A percentile compares a stretch with the other conserved stretches of the same genome.
These are phyloP conservation scores for Chamaetylas fuelleborni DNA, from an alignment of 2,113 vertebrate species.

Conservation along the genomic window DNA sequence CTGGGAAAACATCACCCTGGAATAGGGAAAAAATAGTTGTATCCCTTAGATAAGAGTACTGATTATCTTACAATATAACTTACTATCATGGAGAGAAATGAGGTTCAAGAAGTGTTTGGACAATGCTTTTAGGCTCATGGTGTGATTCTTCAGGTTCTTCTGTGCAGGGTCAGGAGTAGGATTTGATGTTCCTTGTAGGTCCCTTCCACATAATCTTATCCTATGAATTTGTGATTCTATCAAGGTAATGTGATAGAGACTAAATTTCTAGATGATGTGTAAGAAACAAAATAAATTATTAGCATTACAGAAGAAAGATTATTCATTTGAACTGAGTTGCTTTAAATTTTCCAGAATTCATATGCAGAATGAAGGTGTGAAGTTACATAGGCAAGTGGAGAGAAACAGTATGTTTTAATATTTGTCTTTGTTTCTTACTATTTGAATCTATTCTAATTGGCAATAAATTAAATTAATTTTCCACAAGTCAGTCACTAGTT, in stretches of 20 bases:
- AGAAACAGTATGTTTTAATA: neutral
- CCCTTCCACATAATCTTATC: neutral
- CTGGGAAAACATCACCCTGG: neutral
- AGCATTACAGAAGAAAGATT: neutral
- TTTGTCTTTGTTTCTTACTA: neutral
- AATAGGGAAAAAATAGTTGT: neutral
- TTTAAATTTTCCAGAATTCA: neutral
- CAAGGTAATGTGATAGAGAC: neutral
- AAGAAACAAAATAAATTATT: neutral
- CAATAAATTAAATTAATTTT: neutral
- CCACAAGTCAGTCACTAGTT: neutral
- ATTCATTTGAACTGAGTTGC: neutral
- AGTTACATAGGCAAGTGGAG: neutral
- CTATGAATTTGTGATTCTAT: neutral
- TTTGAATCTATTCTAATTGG: neutral
- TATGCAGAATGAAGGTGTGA: neutral
- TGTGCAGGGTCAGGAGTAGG: neutral
- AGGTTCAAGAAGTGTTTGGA: neutral
- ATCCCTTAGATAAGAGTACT: neutral
- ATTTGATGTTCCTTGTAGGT: neutral
- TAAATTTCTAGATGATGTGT: neutral
- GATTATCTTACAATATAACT: neutral
- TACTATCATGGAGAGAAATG: neutral
- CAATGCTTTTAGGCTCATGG: neutral
- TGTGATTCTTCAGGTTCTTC: neutral